Percentiles rank a stretch among this genome's conserved stretches.
phyloP scores from a whole-genome alignment of 2,797 vertebrate species.

The Melanotaenia boesemani region DNA sequence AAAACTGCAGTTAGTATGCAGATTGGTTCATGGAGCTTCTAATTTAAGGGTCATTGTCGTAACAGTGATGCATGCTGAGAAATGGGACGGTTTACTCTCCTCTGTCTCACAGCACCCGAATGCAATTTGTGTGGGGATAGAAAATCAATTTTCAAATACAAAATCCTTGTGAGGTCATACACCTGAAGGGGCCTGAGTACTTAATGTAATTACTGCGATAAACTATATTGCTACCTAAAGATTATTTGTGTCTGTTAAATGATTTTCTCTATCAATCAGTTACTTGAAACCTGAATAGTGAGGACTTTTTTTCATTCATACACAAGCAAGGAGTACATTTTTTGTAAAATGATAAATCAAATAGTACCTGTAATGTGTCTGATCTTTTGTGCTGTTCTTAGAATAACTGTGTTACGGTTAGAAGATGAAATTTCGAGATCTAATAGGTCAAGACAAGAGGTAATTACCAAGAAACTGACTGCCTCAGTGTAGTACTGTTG shows the following conservation, averaged over 20 bases:
- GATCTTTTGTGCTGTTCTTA: not conserved
- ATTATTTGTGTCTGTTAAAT: constrained; percentile 26
- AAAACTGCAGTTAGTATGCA: constrained; percentile 72
- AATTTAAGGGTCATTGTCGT: constrained; percentile 54
- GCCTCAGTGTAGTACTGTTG: constrained; percentile 5
- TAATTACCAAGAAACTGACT: constrained; percentile 28
- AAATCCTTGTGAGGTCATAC: constrained; percentile 42
- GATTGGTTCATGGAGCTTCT: constrained; percentile 68
- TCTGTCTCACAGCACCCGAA: constrained; percentile 14
- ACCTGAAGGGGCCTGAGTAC: constrained; percentile 34
- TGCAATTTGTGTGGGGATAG: constrained; percentile 46
- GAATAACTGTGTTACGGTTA: constrained; percentile 7
- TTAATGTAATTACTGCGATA: constrained; percentile 48
- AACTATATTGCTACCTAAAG: constrained; percentile 32
- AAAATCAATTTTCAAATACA: constrained; percentile 61
- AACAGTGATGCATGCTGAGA: constrained; percentile 37
- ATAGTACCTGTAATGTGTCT: not conserved
- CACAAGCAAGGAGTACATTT: constrained; percentile 1
- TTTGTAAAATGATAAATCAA: constrained; percentile 6
- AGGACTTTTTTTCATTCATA: not conserved
- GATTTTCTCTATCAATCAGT: constrained; percentile 16
- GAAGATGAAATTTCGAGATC: constrained; percentile 17
- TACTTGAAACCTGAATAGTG: not conserved
- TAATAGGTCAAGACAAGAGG: constrained; percentile 31
- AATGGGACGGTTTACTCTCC: constrained; percentile 35